phyloP scores from a whole-genome alignment of 2,113 vertebrate species.

The Eonycteris spelaea region DNA sequence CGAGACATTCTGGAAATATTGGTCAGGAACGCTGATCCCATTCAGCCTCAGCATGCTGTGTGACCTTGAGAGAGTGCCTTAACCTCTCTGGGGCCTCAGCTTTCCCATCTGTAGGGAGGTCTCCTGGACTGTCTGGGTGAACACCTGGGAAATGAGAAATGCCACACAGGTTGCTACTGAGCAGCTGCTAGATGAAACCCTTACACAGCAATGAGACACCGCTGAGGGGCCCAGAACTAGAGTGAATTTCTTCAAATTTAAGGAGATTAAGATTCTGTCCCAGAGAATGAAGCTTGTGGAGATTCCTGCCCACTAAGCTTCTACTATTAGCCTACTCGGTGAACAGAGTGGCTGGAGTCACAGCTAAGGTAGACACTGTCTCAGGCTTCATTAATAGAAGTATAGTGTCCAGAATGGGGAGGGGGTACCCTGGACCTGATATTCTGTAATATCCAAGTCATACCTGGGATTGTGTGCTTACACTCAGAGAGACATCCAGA shows the following conservation, averaged over 20 bases:
- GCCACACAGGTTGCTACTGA: neutral
- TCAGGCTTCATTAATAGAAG: neutral
- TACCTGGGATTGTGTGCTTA: neutral
- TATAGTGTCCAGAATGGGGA: neutral
- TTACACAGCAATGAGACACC: neutral
- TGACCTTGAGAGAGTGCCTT: neutral
- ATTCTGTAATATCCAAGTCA: neutral
- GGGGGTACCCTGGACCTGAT: neutral
- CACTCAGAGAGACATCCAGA: neutral
- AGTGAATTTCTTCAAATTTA: neutral
- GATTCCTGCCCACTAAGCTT: neutral
- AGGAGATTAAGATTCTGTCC: neutral
- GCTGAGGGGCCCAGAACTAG: neutral
- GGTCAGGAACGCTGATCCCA: neutral
- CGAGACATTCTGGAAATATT: neutral
- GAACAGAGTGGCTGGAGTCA: neutral
- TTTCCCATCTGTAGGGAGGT: neutral
- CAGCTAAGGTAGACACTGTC: neutral
- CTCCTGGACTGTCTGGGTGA: neutral
- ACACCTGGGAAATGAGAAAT: neutral
- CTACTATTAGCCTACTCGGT: neutral
- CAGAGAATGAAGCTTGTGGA: neutral
- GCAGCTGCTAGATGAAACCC: neutral
- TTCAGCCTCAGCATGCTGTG: neutral
- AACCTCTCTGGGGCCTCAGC: neutral